A percentile compares a stretch with the other conserved stretches of the same genome.
Evolutionary conservation across 1,140 invertebrate genomes (phyloP).

Genomic region (Ceratosolen solmsi): DNA sequence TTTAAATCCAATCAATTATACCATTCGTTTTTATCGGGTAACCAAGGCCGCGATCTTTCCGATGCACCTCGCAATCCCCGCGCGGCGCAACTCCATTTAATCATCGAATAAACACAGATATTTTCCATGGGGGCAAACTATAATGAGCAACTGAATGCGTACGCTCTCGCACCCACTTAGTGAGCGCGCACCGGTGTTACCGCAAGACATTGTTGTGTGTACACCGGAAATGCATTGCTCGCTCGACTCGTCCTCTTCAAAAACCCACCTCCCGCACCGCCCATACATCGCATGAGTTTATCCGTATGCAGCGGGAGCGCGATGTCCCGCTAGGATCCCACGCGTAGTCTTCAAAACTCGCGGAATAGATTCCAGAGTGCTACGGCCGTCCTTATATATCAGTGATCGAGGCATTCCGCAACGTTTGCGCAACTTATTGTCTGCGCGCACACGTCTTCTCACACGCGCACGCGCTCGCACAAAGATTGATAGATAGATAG

Average conservation of each 20-base stretch:
- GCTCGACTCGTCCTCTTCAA: not conserved
- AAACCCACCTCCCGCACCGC: too few species aligned
- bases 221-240: conserved; percentile 40
- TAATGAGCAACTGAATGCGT: conserved; percentile 29
- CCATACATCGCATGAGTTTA: too few species aligned
- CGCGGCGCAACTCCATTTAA: not conserved
- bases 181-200: conserved; percentile 26
- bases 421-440: conserved; percentile 35
- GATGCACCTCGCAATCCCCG: not conserved
- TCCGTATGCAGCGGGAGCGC: not conserved
- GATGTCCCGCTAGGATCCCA: conserved; percentile 45
- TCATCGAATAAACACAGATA: not conserved
- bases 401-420: conserved; percentile 39
- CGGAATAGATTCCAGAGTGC: conserved; percentile 31
- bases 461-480: not conserved
- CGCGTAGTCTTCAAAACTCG: conserved; percentile 39
- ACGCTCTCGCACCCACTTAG: conserved; percentile 15
- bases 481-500: not conserved
- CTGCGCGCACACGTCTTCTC: not conserved
- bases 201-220: conserved; percentile 41
- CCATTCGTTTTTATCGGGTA: not conserved
- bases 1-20: conserved; percentile 8
- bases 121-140: not conserved
- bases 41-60: too few species aligned
- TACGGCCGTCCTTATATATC: conserved; percentile 29